phyloP scores from a whole-genome alignment of 2,113 vertebrate genomes.

The Pterophyllum scalare region DNA sequence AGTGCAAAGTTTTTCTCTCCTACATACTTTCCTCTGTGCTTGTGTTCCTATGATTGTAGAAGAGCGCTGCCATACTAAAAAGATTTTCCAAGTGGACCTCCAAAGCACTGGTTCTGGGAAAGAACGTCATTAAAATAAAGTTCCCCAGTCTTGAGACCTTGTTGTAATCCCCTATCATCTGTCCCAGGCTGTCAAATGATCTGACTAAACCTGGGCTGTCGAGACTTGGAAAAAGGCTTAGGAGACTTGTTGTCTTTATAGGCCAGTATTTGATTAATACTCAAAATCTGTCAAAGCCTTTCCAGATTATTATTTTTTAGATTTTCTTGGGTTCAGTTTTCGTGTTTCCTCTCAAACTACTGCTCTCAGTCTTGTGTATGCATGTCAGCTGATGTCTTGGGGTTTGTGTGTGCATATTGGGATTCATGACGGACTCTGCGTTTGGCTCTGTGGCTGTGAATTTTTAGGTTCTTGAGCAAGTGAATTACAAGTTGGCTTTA shows the following conservation, averaged over 20 bases:
- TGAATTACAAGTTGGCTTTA: background rate
- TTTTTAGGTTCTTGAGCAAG: background rate
- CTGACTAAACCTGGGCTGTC: background rate
- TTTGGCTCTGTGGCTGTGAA: background rate
- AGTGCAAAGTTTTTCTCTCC: background rate
- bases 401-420: constrained; percentile 11
- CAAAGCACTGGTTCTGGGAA: constrained; percentile 27
- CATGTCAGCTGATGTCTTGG: constrained; percentile 44
- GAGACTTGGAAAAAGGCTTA: background rate
- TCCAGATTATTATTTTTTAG: constrained; percentile 3
- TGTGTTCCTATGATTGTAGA: constrained; percentile 14
- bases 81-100: background rate
- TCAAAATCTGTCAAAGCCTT: background rate
- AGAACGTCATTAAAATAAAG: constrained; percentile 3
- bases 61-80: constrained; percentile 14
- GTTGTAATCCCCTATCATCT: background rate
- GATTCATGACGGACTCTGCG: background rate
- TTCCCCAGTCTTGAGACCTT: background rate
- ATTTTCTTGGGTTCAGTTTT: constrained; percentile 17
- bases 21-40: constrained; percentile 22
- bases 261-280: background rate
- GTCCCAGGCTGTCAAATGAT: background rate
- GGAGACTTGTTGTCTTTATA: background rate
- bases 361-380: constrained; percentile 41
- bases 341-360: constrained; percentile 47